phyloP scores from a whole-genome alignment of 2,888 invertebrate species.

The Candidula unifasciata region DNA sequence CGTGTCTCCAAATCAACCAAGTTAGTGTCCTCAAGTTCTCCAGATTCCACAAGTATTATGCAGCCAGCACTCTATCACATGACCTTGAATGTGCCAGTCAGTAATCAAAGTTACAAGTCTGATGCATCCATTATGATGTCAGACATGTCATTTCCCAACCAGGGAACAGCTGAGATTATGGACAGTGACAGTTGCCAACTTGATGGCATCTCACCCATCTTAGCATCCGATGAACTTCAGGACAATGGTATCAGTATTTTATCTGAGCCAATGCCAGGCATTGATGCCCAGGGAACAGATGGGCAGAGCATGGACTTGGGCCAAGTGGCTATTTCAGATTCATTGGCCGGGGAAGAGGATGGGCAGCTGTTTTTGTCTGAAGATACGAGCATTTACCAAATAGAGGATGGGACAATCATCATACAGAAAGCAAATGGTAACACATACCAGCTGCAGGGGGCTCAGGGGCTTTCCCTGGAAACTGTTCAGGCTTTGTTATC shows the following conservation, averaged over 20 bases:
- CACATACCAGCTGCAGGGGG: constrained; percentile 74
- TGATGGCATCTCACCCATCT: constrained; percentile 24
- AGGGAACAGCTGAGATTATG: neutral
- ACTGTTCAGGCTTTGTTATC: constrained; percentile 76
- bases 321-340: constrained; percentile 15
- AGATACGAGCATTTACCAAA: constrained; percentile 69
- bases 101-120: constrained; percentile 22
- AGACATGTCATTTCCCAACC: constrained; percentile 34
- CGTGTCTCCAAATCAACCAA: constrained; percentile 9
- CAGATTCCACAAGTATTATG: constrained; percentile 15
- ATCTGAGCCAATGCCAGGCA: constrained; percentile 19
- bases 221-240: constrained; percentile 10
- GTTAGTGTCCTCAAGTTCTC: constrained; percentile 14
- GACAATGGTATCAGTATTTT: constrained; percentile 31
- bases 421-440: constrained; percentile 75
- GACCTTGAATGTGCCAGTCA: neutral
- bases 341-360: constrained; percentile 50
- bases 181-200: constrained; percentile 5
- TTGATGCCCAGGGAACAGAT: constrained; percentile 27
- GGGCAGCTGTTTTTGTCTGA: constrained; percentile 53
- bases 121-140: constrained; percentile 34
- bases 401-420: constrained; percentile 72
- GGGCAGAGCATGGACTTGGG: constrained; percentile 30
- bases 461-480: constrained; percentile 69
- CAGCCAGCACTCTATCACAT: neutral